A percentile compares a stretch with the other conserved stretches of the same genome.
phyloP scores from a whole-genome alignment of 2,888 invertebrate genomes.

The Endotricha flammealis region DNA sequence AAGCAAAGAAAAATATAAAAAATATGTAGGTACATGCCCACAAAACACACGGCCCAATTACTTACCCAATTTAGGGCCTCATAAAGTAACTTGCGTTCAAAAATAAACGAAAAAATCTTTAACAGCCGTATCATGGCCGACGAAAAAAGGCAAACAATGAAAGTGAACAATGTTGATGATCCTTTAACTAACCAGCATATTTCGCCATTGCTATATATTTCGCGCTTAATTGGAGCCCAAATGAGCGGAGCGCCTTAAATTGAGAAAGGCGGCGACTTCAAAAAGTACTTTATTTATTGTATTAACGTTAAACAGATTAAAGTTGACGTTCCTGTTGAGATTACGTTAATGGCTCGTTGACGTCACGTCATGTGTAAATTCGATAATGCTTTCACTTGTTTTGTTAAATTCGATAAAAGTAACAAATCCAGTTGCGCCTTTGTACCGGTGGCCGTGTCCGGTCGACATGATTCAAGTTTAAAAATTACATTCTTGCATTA shows the following conservation, averaged over 20 bases:
- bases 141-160: conserved; percentile 49
- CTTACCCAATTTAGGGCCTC: conserved; percentile 11
- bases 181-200: conserved; percentile 39
- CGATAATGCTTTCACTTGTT: conserved; percentile 45
- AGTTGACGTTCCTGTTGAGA: conserved; percentile 49
- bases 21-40: too few relatives aligned
- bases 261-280: conserved; percentile 62
- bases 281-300: conserved; percentile 58
- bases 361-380: conserved; percentile 43
- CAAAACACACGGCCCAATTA: conserved; percentile 15
- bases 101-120: conserved; percentile 30
- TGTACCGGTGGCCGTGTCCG: too few relatives aligned
- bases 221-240: conserved; percentile 68
- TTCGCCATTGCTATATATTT: conserved; percentile 55
- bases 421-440: background rate
- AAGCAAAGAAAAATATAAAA: too few relatives aligned
- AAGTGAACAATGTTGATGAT: conserved; percentile 67
- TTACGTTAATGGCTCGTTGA: conserved; percentile 62
- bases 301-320: conserved; percentile 54
- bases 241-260: conserved; percentile 59
- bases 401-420: conserved; percentile 11
- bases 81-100: conserved; percentile 9
- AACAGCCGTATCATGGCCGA: conserved; percentile 43
- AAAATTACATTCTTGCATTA: too few relatives aligned
- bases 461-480: too few relatives aligned